Evolutionary conservation across 1,140 invertebrate genomes (phyloP), one percentile per base, ranked within the genome.

Genomic region (Carposina sasakii): DNA sequence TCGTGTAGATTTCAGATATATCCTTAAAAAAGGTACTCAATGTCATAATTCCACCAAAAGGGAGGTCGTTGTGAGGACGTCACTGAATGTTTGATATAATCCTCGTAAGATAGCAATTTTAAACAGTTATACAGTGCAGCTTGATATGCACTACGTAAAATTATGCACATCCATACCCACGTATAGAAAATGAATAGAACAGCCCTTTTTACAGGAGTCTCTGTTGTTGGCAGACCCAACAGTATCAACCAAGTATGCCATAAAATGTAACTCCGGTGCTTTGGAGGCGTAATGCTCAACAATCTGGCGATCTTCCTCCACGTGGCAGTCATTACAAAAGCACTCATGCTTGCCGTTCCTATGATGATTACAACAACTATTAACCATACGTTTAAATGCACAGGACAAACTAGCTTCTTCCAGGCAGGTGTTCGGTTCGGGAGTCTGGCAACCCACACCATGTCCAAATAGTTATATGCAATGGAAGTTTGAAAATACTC

Each of bases 401-500:
- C 61, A 5, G 75, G 73, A 31, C 51, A 48, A n/a, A 78, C 42
- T 47, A 78, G 62, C 64, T 76, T 73, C 50, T 68, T 58, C 69
- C 64, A 78, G 0, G 60, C 28, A 0, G 71, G 62, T 23, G 60
- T 65, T 12, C 51, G 42, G 2, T 22, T 3, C 1, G 75, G 71
- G 4, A 63, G 9, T 39, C 47, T 49, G 13, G 73, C 51, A 3
- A 57, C 60, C 75, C 73, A 78, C 10, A 78, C 73, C 5, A 75
- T 67, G 20, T 76, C 73, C 58, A 73, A 68, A n/a, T 60, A 58
- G 46, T 70, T 63, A 37, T 78, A 76, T 20, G 68, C 50, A 13
- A 62, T 66, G 17, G 72, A 78, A 54, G 68, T 69, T 59, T 68
- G 64, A 49, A 76, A 78, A 62, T 78, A 66, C 10, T 51, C 64